Percentiles rank a stretch among this genome's conserved stretches.
phyloP scores from a whole-genome alignment of 2,797 vertebrate genomes.

The Trematomus bernacchii region DNA sequence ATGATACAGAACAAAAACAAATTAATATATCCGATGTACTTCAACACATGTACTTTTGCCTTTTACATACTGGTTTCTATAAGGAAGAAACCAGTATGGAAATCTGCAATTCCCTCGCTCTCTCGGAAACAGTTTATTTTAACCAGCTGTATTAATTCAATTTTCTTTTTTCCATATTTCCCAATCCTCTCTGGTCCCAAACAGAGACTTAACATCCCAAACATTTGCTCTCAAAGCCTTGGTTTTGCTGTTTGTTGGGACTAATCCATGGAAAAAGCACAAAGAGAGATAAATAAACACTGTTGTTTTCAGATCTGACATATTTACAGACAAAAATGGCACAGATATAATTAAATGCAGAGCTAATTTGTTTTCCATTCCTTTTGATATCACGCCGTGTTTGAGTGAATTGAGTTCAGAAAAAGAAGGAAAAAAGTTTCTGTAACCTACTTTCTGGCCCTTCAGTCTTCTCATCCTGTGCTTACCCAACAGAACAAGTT shows the following conservation, averaged over 20 bases:
- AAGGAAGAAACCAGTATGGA: too few relatives aligned
- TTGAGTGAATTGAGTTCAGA: background rate
- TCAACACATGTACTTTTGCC: too few relatives aligned
- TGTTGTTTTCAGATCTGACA: constrained; percentile 32
- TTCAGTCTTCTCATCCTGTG: constrained; percentile 30
- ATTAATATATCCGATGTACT: too few relatives aligned
- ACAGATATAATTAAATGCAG: constrained; percentile 27
- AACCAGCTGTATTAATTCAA: too few relatives aligned
- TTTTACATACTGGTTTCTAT: too few relatives aligned
- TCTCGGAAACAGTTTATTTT: too few relatives aligned
- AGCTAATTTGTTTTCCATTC: background rate
- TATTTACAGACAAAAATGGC: constrained; percentile 30
- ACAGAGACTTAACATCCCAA: constrained; percentile 10
- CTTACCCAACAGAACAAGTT: constrained; percentile 9
- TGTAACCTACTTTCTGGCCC: constrained; percentile 43
- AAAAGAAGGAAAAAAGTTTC: constrained; percentile 12
- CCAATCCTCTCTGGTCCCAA: constrained; percentile 7
- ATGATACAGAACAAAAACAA: too few relatives aligned
- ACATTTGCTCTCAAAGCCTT: constrained; percentile 12
- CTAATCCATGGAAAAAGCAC: constrained; percentile 10
- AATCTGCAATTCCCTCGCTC: too few relatives aligned
- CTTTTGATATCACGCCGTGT: constrained; percentile 8
- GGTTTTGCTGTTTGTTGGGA: constrained; percentile 27
- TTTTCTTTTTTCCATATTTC: too few relatives aligned
- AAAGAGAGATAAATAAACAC: constrained; percentile 26